A percentile compares a stretch with the other conserved stretches of the same genome.
Evolutionary conservation across 2,797 vertebrate genomes (phyloP).

Genomic region (Paramormyrops hopkinsi): DNA sequence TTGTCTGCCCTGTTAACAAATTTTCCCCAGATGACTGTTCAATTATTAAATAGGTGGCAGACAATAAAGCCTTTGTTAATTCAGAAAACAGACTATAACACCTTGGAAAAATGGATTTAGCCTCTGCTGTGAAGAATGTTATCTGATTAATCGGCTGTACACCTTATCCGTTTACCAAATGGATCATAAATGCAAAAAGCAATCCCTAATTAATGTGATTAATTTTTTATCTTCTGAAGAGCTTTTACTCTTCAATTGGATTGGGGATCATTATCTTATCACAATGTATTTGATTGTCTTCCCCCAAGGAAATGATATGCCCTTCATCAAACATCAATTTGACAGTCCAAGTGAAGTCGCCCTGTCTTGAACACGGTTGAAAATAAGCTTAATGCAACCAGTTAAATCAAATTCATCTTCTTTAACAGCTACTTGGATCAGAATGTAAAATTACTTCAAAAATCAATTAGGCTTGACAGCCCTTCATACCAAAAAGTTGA

Average conservation of each 20-base stretch:
- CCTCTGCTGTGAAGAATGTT: constrained; percentile 15
- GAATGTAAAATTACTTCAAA: constrained; percentile 18
- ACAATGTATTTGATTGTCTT: constrained; percentile 5
- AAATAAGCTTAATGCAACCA: background rate
- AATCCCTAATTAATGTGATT: constrained; percentile 19
- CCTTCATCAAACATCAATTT: constrained; percentile 16
- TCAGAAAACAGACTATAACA: constrained; percentile 13
- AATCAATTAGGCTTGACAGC: constrained; percentile 8
- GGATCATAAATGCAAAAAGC: background rate
- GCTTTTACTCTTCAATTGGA: background rate
- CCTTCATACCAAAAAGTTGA: background rate
- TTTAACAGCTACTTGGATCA: background rate
- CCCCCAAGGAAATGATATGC: background rate
- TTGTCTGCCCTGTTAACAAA: constrained; percentile 25
- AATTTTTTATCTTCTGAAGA: background rate
- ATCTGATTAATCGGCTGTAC: constrained; percentile 16
- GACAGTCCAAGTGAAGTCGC: constrained; percentile 1
- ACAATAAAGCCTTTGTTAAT: constrained; percentile 20
- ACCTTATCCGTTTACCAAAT: constrained; percentile 17
- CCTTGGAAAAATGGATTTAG: constrained; percentile 17
- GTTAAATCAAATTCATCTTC: background rate
- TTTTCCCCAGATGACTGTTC: constrained; percentile 15
- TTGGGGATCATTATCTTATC: background rate
- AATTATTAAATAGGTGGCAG: constrained; percentile 22
- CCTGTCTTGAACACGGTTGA: background rate